Percentiles rank a stretch among this genome's conserved stretches.
These are phyloP conservation scores for Amazona ochrocephala DNA, from an alignment of 2,797 vertebrate genomes.

Conservation along the genomic window DNA sequence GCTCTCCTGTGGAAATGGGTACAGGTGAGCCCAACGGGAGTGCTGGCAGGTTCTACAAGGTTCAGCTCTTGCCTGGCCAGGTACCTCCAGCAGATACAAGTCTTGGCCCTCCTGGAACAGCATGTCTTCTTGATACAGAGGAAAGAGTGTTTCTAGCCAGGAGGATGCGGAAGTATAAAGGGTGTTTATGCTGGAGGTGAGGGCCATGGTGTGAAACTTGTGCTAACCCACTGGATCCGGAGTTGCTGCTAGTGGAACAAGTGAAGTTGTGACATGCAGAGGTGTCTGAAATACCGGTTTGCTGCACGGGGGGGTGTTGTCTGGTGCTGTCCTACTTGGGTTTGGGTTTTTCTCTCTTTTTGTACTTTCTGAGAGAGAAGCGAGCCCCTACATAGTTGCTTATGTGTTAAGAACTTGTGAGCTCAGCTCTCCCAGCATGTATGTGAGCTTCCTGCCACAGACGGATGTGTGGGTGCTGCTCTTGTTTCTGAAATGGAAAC, in stretches of 20 bases:
- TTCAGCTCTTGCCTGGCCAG: neutral
- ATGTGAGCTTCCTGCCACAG: neutral
- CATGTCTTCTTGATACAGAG: neutral
- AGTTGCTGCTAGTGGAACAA: neutral
- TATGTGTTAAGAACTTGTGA: neutral
- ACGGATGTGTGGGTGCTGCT: neutral
- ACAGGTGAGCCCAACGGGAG: neutral
- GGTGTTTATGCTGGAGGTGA: neutral
- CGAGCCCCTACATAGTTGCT: neutral
- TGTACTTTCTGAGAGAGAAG: neutral
- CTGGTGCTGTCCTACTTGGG: neutral
- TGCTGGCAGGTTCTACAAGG: neutral
- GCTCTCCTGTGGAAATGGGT: neutral
- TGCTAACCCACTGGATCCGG: neutral
- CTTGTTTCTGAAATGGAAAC: neutral
- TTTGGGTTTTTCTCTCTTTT: neutral
- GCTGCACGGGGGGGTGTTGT: neutral
- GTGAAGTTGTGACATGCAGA: neutral
- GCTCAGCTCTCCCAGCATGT: neutral
- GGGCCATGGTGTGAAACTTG: neutral
- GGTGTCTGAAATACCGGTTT: neutral
- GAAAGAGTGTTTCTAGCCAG: neutral
- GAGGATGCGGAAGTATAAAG: neutral
- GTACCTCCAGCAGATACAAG: neutral
- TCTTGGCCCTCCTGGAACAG: neutral